These are phyloP conservation scores for Steinernema carpocapsae DNA, from an alignment of 2,888 invertebrate genomes.

Conservation along the genomic window DNA sequence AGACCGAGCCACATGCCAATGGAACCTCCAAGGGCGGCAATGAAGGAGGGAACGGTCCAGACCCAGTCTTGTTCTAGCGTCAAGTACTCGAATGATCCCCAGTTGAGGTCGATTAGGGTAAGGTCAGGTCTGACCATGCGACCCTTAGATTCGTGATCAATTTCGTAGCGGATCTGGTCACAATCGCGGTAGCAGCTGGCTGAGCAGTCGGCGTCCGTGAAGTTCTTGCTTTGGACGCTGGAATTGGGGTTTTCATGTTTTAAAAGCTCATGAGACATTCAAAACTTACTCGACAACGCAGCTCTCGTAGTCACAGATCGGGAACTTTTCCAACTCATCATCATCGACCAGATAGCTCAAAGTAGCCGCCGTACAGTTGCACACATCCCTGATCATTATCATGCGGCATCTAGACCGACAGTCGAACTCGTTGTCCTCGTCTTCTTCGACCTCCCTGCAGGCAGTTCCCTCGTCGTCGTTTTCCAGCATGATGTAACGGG, in stretches of 20 bases:
- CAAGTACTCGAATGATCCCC: constrained; percentile 68
- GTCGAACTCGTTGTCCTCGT: constrained; percentile 64
- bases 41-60: constrained; percentile 62
- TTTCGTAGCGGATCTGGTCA: constrained; percentile 61
- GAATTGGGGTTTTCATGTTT: constrained; percentile 33
- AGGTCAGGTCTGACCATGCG: constrained; percentile 60
- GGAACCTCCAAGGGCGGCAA: constrained; percentile 67
- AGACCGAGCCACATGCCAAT: constrained; percentile 69
- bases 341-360: constrained; percentile 60
- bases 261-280: neutral
- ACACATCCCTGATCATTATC: constrained; percentile 61
- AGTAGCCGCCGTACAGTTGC: constrained; percentile 64
- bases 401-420: constrained; percentile 64
- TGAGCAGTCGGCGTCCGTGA: constrained; percentile 60
- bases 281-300: constrained; percentile 56
- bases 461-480: constrained; percentile 66
- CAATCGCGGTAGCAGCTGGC: constrained; percentile 63
- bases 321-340: constrained; percentile 52
- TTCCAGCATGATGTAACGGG: constrained; percentile 63
- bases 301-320: constrained; percentile 63
- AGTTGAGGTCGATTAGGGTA: constrained; percentile 61
- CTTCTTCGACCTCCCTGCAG: constrained; percentile 60
- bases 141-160: constrained; percentile 63
- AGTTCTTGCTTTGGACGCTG: constrained; percentile 63
- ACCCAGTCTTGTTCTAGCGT: constrained; percentile 63